Conservation (phyloP, 2,888 invertebrate species). For the Lathronympha strigana region DNA sequence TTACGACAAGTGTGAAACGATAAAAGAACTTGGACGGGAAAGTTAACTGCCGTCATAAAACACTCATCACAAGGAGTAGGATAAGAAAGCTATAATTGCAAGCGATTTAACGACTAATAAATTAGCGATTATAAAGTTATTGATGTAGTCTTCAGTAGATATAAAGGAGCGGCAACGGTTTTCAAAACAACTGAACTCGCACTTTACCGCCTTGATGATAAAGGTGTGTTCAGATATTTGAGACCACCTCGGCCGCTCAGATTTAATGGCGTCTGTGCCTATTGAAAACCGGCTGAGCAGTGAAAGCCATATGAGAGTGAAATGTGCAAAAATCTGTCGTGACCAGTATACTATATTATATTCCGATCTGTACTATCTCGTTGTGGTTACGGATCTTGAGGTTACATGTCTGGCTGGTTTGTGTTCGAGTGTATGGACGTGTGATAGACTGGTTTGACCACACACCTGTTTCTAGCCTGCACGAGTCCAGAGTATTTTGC, state of each 20-base stretch:
- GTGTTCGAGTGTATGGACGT: slow-evolving; percentile 49
- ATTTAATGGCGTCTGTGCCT: no score
- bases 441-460: slow-evolving; percentile 61
- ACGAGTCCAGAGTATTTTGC: no score
- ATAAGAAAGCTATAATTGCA: slow-evolving; percentile 35
- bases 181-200: no score
- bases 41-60: slow-evolving; percentile 37
- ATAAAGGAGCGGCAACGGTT: no score
- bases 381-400: neutral
- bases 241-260: no score
- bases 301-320: slow-evolving; percentile 70
- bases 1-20: neutral
- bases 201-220: no score
- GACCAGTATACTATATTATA: slow-evolving; percentile 43
- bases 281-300: slow-evolving; percentile 45
- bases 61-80: slow-evolving; percentile 24
- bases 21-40: slow-evolving; percentile 20
- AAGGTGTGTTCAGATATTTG: no score
- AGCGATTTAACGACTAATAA: slow-evolving; percentile 35
- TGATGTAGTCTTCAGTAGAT: no score
- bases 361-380: neutral
- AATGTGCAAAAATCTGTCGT: slow-evolving; percentile 69
- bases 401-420: neutral
- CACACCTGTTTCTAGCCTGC: no score
- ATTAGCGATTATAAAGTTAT: slow-evolving; percentile 37